These are phyloP conservation scores for Ips typographus DNA, from an alignment of 1,140 invertebrate species.

Conservation along the genomic window DNA sequence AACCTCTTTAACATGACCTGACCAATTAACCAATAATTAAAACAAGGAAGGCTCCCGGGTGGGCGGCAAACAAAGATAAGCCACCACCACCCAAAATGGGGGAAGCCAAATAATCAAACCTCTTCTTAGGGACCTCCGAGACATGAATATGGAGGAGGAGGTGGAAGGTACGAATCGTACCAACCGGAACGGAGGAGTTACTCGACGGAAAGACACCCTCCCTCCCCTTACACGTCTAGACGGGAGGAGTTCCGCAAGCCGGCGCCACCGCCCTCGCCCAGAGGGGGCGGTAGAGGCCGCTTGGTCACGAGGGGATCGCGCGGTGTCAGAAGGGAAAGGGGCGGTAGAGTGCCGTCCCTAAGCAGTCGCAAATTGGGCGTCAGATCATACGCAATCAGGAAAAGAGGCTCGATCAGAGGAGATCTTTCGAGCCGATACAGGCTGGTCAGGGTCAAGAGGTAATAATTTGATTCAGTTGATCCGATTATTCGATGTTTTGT, in stretches of 20 bases:
- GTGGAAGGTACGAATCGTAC: slow-evolving; percentile 26
- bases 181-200: slow-evolving; percentile 46
- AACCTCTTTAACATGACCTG: slow-evolving; percentile 2
- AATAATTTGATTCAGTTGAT: slow-evolving; percentile 38
- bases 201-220: slow-evolving; percentile 42
- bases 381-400: slow-evolving; percentile 47
- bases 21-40: neutral
- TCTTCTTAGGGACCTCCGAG: slow-evolving; percentile 15
- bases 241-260: slow-evolving; percentile 50
- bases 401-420: slow-evolving; percentile 42
- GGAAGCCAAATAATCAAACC: slow-evolving; percentile 3
- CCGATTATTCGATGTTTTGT: too few species aligned
- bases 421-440: slow-evolving; percentile 48
- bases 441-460: slow-evolving; percentile 50
- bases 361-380: slow-evolving; percentile 44
- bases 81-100: slow-evolving; percentile 11
- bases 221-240: slow-evolving; percentile 37
- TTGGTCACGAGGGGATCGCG: slow-evolving; percentile 42
- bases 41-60: slow-evolving; percentile 1
- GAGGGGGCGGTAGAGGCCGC: slow-evolving; percentile 48
- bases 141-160: slow-evolving; percentile 9
- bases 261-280: slow-evolving; percentile 38
- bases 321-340: slow-evolving; percentile 19
- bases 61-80: slow-evolving; percentile 1
- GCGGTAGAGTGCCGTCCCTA: slow-evolving; percentile 38